Conservation (phyloP, 2,888 invertebrate species). For the Stenodema calcarata region DNA sequence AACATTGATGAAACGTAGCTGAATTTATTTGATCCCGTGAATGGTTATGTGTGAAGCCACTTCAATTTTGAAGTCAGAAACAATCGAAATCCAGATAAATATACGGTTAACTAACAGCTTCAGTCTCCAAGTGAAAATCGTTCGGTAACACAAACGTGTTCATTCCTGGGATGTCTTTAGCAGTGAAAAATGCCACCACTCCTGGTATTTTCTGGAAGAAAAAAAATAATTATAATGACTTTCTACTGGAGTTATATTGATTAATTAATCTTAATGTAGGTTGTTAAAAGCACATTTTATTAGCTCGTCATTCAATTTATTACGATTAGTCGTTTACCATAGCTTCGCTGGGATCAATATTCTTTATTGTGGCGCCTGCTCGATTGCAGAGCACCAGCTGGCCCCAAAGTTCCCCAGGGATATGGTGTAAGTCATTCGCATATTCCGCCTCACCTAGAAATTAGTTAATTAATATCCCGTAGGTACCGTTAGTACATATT, state of each 20-base stretch:
- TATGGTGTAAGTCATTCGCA: conserved; percentile 74
- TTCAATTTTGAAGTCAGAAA: no score
- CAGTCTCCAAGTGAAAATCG: conserved; percentile 29
- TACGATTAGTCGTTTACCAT: conserved; percentile 68
- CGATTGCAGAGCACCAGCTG: conserved; percentile 73
- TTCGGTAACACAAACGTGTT: conserved; percentile 61
- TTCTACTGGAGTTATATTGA: no score
- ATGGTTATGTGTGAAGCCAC: no score
- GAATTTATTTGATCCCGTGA: no score
- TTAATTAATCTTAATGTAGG: no score
- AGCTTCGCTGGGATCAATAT: conserved; percentile 71
- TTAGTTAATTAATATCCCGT: neutral
- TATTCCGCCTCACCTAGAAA: conserved; percentile 80
- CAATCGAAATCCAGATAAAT: neutral
- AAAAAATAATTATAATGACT: no score
- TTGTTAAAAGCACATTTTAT: no score
- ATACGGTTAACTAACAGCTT: conserved; percentile 29
- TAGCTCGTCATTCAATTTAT: no score
- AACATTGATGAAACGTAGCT: no score
- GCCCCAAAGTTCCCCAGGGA: conserved; percentile 73
- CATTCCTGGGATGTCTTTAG: conserved; percentile 73
- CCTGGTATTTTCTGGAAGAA: conserved; percentile 63
- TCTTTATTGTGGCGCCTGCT: conserved; percentile 67
- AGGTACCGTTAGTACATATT: no score
- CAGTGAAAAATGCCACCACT: conserved; percentile 70